Conservation (phyloP, 2,113 vertebrate genomes). For the Archocentrus centrarchus region DNA sequence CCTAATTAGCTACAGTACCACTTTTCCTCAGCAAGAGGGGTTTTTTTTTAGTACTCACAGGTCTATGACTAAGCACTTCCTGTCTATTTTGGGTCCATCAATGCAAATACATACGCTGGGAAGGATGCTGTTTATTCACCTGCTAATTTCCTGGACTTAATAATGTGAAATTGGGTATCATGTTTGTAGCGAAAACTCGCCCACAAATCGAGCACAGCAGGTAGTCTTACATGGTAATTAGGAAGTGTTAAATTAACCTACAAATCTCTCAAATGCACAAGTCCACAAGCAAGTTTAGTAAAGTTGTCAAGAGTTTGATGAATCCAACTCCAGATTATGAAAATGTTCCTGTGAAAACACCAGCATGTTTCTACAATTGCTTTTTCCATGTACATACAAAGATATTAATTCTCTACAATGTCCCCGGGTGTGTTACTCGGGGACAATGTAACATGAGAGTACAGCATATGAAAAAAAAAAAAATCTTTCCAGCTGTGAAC, state of each 20-base stretch:
- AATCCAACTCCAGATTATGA: not conserved
- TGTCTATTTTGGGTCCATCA: not conserved
- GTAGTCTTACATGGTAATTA: not conserved
- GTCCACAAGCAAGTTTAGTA: not conserved
- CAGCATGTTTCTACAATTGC: not conserved
- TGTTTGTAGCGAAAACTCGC: not conserved
- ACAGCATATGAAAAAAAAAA: not conserved
- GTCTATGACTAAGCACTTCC: not conserved
- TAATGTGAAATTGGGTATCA: not conserved
- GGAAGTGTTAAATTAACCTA: not conserved
- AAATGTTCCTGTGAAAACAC: not conserved
- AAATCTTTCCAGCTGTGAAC: not conserved
- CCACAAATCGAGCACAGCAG: not conserved
- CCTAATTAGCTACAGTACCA: not conserved
- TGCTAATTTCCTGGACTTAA: slow-evolving; percentile 4
- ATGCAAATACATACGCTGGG: not conserved
- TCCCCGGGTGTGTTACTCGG: not conserved
- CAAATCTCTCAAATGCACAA: not conserved
- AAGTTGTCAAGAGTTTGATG: not conserved
- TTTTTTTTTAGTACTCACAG: not conserved
- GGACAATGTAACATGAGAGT: not conserved
- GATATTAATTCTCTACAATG: not conserved
- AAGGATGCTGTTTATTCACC: not conserved
- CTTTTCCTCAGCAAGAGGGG: rapidly evolving
- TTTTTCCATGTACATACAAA: not conserved